Base-by-base conservation (phyloP, 2,797 vertebrate species). In the Falco peregrinus region DNA sequence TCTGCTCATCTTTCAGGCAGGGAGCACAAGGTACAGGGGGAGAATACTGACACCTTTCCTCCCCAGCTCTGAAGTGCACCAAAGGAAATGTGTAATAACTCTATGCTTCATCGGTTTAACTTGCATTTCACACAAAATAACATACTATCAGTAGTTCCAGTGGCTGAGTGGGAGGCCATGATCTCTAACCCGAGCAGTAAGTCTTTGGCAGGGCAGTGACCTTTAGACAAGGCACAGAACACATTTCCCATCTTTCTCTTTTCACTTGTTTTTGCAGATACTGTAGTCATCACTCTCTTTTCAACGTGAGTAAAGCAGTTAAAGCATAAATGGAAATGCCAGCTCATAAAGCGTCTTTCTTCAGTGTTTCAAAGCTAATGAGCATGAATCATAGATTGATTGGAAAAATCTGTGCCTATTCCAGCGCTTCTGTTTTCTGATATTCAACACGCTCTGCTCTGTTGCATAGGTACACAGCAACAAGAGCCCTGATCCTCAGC, bases 261-360 rank as follows among this genome's bases (percentile, higher is more conserved):
- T 29, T 79, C 19, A 45, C 51, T 93, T 78, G 19, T 76, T 86
- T 85, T 13, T 22, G 18, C 1, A 5, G 76, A 63, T 3, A 79
- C 77, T 50, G 67, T 8, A 85, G 67, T 70, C 89, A 89, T 35
- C 1, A 1, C 60, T 70, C 47, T 37, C 28, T 22, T 80, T 71
- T 35, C 59, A 25, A 79, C 41, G 5, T 11, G 59, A 90, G 68
- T 54, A 87, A 83, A 91, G 93, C 51, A 73, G 63, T 64, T 50
- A n/a, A 61, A 94, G 82, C 65, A 6, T 84, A 95, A 84, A 95
- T 92, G 94, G 93, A 97, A 97, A 97, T 59, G 85, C 69, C 93
- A 95, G 85, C 84, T 91, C 81, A 97, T 84, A 97, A 97, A 95
- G 92, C 67, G 28, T 53, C 74, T 95, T 97, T 97, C 96, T 97